Evolutionary conservation across 1,140 invertebrate species (phyloP), one percentile per base, ranked within the genome.

Genomic region (Cardiocondyla obscurior): DNA sequence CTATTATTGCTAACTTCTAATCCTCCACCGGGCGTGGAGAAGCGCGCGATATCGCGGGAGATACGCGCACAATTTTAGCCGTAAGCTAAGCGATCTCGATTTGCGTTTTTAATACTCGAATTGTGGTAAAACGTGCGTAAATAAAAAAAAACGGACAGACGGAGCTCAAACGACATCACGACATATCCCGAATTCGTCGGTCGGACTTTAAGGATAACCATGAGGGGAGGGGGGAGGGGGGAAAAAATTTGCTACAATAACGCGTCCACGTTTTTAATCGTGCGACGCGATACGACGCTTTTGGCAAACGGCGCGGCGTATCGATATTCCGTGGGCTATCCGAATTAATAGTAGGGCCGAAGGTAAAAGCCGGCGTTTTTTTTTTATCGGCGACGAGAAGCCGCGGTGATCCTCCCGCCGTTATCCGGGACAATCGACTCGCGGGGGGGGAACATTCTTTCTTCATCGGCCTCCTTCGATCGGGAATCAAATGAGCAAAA

Each of bases 21-120:
- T 33, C 7, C 46, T 79, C 49, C 74, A 79, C 49, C 74, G 46
- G 74, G 30, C 44, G 57, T 76, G 62, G 62, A 46, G 60, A n/a
- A 39, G 74, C 57, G 62, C 62, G 62, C 62, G 73, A 73, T 30
- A 10, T 58, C 53, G 70, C 70, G 57, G 49, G 28, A 28, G 19
- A 79, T 79, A n/a, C 74, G 74, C 58, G 73, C 73, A 49, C 42
- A n/a, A 67, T 69, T 67, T 79, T 79, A 79, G 74, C 22, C 62
- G 46, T 74, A 74, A 74, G 72, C 12, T 79, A 79, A 79, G 49
- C 74, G 64, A 74, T n/a, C 55, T 74, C 74, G 33, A 79, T 79
- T 79, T 79, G 74, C 74, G 74, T 79, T 79, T 79, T 79, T 79
- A 79, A 79, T 79, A 79, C 30, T 79, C 62, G 33, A 64, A 49